Base-by-base conservation (phyloP, 2,113 vertebrate species). In the Trichechus manatus region DNA sequence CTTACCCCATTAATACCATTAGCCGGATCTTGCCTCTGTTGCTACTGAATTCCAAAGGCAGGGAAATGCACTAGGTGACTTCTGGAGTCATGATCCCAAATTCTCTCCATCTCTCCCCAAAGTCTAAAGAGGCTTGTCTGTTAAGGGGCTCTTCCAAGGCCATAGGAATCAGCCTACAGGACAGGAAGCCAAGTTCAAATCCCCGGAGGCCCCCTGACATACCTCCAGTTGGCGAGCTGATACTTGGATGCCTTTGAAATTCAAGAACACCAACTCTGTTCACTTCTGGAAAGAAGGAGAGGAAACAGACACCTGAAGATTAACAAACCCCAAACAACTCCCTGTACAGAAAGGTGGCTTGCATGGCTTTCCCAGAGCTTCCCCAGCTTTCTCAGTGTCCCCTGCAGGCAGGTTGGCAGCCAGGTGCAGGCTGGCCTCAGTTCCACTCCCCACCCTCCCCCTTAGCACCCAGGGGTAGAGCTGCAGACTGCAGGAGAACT, bases 191-290 rank as follows among this genome's bases (percentile, higher is more conserved):
- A 97, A 93, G 89, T 87, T 9, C 64, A 77, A 39, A 93, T 95
- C 87, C 53, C 25, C 27, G 44, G 85, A 92, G 68, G 50, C 15
- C 22, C 56, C 75, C 47, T 7, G 14, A 61, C 83, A 68, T 88
- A 81, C 74, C 75, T 96, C 87, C 19, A 89, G 47, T 93, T 89
- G 33, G 53, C 59, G 66, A 95, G 83, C 53, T 93, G 81, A 87
- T 93, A 87, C 11, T 89, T 47, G 85, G 6, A 68, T 75, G 63
- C 78, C 68, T 95, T 94, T 97, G 90, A 96, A 97, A 94, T 82
- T 88, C 95, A 93, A 95, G 63, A 83, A 84, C 70, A 90, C 64
- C 75, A 87, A 64, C 27, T 92, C 89, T 72, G 63, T 44, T 97
- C 59, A 64, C 1, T n/a, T 56, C 39, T 94, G 31, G 36, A 93